Evolutionary conservation across 2,888 invertebrate species (phyloP), one percentile per base, ranked within the genome.

Genomic region (Ischnura elegans): DNA sequence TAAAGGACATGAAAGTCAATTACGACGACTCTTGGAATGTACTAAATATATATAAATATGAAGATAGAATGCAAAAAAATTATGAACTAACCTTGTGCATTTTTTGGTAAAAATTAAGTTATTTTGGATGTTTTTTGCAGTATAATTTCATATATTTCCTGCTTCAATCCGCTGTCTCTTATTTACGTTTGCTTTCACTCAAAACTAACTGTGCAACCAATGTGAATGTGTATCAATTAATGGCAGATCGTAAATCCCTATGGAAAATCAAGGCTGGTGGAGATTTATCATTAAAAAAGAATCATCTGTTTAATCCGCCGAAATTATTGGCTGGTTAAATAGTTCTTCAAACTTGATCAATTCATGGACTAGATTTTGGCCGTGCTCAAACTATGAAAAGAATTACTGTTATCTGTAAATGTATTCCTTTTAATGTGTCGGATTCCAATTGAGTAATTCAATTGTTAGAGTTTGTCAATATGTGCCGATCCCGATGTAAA

Each of bases 381-480:
- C 90, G 55, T 43, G 51, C 66, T 42, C 43, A 90, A 61, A n/a
- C 61, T 61, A 90, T 90, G 43, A 61, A 90, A 90, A 61, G 43
- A 61, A 90, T 51, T 90, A 55, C 61, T 61, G 42, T 66, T 66
- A 90, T 43, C 42, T 90, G 87, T 90, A 90, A 43, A 61, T 66
- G 90, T 90, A 66, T 90, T 90, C 55, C 42, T 90, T 90, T 76
- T 43, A 61, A 61, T 90, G 90, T 90, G 90, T 90, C 90, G 90
- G 47, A 90, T 90, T 90, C 43, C 66, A 66, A 90, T 61, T 61
- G 61, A 87, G 61, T 61, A 90, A 55, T 51, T 87, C 87, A 90
- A 61, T 29, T 90, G 61, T 61, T 90, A 90, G 90, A 36, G 61
- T 42, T n/a, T 61, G 90, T 43, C 87, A 55, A 55, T 43, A 29